These are phyloP conservation scores for Drosophila nr. perissopoda DNA, from an alignment of 2,888 invertebrate genomes.

Conservation along the genomic window DNA sequence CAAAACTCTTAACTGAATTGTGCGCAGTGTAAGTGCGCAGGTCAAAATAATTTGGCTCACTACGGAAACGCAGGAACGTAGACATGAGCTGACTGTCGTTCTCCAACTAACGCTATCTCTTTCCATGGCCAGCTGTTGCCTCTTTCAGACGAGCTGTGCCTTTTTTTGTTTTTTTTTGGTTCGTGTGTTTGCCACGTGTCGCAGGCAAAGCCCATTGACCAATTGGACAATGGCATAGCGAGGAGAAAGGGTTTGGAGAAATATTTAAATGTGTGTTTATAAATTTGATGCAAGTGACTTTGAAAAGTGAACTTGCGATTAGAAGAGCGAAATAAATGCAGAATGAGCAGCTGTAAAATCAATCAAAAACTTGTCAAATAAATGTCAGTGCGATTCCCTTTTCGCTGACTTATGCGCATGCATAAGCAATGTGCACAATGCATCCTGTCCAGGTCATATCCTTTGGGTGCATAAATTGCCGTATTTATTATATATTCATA, in stretches of 20 bases:
- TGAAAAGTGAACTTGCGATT: constrained; percentile 74
- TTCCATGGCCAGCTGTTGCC: constrained; percentile 64
- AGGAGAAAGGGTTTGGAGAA: background rate
- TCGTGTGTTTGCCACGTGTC: constrained; percentile 80
- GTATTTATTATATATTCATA: constrained; percentile 37
- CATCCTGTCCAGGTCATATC: constrained; percentile 53
- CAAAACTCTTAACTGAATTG: constrained; percentile 14
- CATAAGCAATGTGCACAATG: constrained; percentile 60
- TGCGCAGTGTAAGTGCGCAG: constrained; percentile 63
- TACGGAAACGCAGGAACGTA: constrained; percentile 58
- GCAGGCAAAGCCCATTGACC: constrained; percentile 56
- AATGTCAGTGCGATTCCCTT: constrained; percentile 66
- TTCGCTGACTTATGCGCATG: constrained; percentile 56
- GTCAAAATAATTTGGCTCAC: constrained; percentile 73
- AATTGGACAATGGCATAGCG: constrained; percentile 51
- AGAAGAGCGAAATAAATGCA: constrained; percentile 46
- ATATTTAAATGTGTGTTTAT: constrained; percentile 19
- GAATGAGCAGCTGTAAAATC: constrained; percentile 80
- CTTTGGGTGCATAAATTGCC: constrained; percentile 72
- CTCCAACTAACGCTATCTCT: constrained; percentile 45
- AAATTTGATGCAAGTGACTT: constrained; percentile 40
- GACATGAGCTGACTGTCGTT: constrained; percentile 25
- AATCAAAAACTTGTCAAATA: constrained; percentile 82
- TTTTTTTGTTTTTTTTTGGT: constrained; percentile 28
- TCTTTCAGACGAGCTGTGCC: constrained; percentile 17